phyloP scores from a whole-genome alignment of 1,140 invertebrate genomes.

The Plectrocnemia conspersa region DNA sequence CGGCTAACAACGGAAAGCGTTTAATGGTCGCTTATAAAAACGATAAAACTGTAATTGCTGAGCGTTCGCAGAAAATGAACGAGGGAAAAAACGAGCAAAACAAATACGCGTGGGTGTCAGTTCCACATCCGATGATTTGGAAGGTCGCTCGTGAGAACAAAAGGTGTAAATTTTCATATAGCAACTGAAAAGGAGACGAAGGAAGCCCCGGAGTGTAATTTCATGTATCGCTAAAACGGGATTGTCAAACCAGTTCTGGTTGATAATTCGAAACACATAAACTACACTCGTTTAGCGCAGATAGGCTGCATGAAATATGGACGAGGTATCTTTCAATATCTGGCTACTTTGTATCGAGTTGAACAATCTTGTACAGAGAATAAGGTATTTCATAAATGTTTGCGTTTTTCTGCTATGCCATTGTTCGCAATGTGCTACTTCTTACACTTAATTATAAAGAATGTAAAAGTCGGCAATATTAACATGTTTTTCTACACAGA shows the following conservation, averaged over 20 bases:
- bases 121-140: constrained; percentile 4
- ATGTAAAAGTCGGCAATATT: no score
- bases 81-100: constrained; percentile 14
- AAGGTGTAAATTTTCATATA: neutral
- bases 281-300: neutral
- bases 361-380: no score
- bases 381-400: no score
- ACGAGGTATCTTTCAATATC: no score
- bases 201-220: neutral
- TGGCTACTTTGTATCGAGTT: no score
- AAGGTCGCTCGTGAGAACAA: constrained; percentile 20
- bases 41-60: constrained; percentile 5
- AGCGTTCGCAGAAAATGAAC: neutral
- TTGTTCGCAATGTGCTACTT: no score
- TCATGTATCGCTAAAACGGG: constrained; percentile 1
- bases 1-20: constrained; percentile 10
- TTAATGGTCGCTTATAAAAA: constrained; percentile 2
- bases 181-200: neutral
- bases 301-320: no score
- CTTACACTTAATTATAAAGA: no score
- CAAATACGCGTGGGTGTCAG: constrained; percentile 21
- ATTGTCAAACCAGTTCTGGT: constrained; percentile 25
- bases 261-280: constrained; percentile 1
- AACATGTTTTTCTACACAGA: no score
- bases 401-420: no score